Evolutionary conservation across 2,888 invertebrate species (phyloP).

Genomic region (Aleiodes leptofemur): DNA sequence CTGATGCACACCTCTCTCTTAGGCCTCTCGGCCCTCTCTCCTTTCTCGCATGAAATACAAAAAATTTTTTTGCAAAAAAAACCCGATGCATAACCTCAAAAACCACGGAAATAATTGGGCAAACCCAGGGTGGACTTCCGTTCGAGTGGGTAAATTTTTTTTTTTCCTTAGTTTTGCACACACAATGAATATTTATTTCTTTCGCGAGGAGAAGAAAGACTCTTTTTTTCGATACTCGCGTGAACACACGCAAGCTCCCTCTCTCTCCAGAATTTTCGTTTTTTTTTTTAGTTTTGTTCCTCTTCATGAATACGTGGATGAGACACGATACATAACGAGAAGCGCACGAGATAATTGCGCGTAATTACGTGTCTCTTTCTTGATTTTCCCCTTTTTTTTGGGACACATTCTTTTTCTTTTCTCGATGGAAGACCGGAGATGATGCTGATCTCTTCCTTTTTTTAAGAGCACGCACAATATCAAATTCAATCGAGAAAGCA

Average conservation of each 20-base stretch:
- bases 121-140: constrained; percentile 42
- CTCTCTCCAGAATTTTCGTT: constrained; percentile 34
- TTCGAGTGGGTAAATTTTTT: neutral
- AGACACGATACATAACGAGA: constrained; percentile 63
- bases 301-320: constrained; percentile 52
- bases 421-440: constrained; percentile 4
- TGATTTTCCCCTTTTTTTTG: neutral
- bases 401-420: neutral
- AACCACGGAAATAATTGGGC: constrained; percentile 39
- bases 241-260: constrained; percentile 43
- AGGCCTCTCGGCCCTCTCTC: too few relatives aligned
- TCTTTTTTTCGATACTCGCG: constrained; percentile 28
- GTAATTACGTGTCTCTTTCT: constrained; percentile 63
- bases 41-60: too few relatives aligned
- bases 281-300: constrained; percentile 24
- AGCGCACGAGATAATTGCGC: constrained; percentile 66
- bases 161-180: constrained; percentile 14
- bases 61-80: neutral
- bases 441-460: neutral
- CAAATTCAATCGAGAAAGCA: constrained; percentile 16
- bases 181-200: constrained; percentile 45
- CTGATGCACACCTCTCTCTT: too few relatives aligned
- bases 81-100: constrained; percentile 4
- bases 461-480: neutral
- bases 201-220: constrained; percentile 31